Evolutionary conservation across 23 tunicate genomes (phyloP).

Genomic region (Oikopleura dioica): DNA sequence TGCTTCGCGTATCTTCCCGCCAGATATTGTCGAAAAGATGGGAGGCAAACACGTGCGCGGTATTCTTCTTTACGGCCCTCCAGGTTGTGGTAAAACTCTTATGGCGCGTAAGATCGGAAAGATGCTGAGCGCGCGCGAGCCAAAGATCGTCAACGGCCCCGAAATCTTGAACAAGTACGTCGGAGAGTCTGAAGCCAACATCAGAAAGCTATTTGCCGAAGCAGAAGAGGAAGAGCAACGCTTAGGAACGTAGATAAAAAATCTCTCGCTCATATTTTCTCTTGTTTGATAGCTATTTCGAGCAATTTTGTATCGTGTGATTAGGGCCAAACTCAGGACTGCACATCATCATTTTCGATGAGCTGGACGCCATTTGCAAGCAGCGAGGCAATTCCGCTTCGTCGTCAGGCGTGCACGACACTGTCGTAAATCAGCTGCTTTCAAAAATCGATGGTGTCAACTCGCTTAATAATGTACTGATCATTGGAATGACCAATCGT

Average conservation of each 20-base stretch:
- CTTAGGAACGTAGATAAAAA: slow-evolving; percentile 15
- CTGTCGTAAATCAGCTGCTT: slow-evolving; percentile 87
- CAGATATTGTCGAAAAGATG: slow-evolving; percentile 55
- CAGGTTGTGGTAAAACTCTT: slow-evolving; percentile 88
- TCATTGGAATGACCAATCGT: slow-evolving; percentile 90
- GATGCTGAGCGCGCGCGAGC: slow-evolving; percentile 80
- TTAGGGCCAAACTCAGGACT: slow-evolving; percentile 75
- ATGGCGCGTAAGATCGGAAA: slow-evolving; percentile 96
- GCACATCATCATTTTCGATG: slow-evolving; percentile 90
- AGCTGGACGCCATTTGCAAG: slow-evolving; percentile 89
- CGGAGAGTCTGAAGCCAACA: slow-evolving; percentile 80
- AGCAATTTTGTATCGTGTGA: too few species aligned
- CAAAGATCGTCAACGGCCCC: slow-evolving; percentile 92
- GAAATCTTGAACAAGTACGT: slow-evolving; percentile 94
- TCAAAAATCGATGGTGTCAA: slow-evolving; percentile 98
- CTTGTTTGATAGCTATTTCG: too few species aligned
- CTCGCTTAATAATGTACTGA: slow-evolving; percentile 59
- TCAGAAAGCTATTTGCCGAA: slow-evolving; percentile 68
- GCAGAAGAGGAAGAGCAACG: slow-evolving; percentile 92
- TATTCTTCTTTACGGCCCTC: not conserved
- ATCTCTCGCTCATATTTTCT: too few species aligned
- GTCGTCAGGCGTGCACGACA: slow-evolving; percentile 86
- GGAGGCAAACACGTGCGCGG: slow-evolving; percentile 75
- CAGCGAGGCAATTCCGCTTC: slow-evolving; percentile 67
- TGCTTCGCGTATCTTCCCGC: slow-evolving; percentile 77